A percentile compares a stretch with the other conserved stretches of the same genome.
These are phyloP conservation scores for Craseonycteris thonglongyai DNA, from an alignment of 2,113 vertebrate genomes.

Conservation along the genomic window DNA sequence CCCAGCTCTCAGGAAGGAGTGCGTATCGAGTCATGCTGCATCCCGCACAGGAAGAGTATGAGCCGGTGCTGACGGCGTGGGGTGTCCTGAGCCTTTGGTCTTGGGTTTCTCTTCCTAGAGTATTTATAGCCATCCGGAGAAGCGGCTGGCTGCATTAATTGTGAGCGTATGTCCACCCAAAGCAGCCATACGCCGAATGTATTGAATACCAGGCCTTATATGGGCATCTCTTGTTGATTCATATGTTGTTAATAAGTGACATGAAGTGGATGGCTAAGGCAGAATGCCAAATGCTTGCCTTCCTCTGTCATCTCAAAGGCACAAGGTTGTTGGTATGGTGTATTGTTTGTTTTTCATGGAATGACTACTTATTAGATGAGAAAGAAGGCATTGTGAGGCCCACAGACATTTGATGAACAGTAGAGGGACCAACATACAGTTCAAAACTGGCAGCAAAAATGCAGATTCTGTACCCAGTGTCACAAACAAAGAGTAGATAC, in stretches of 20 bases:
- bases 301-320: background rate
- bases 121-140: conserved; percentile 72
- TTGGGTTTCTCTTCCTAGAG: conserved; percentile 66
- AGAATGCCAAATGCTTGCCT: background rate
- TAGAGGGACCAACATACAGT: rapidly evolving
- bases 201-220: conserved; percentile 51
- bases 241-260: background rate
- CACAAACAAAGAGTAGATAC: background rate
- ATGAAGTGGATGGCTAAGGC: background rate
- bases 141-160: conserved; percentile 46
- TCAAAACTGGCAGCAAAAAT: background rate
- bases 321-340: background rate
- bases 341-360: background rate
- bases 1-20: conserved; percentile 59
- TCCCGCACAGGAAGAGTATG: conserved; percentile 45
- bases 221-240: background rate
- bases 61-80: background rate
- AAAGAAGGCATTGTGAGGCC: background rate
- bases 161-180: conserved; percentile 45
- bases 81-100: conserved; percentile 41
- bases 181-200: conserved; percentile 25
- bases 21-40: background rate
- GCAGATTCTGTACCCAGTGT: background rate
- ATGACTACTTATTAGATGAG: background rate
- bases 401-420: background rate